Evolutionary conservation across 2,888 invertebrate genomes (phyloP).

Genomic region (Crossocerus cetratus): DNA sequence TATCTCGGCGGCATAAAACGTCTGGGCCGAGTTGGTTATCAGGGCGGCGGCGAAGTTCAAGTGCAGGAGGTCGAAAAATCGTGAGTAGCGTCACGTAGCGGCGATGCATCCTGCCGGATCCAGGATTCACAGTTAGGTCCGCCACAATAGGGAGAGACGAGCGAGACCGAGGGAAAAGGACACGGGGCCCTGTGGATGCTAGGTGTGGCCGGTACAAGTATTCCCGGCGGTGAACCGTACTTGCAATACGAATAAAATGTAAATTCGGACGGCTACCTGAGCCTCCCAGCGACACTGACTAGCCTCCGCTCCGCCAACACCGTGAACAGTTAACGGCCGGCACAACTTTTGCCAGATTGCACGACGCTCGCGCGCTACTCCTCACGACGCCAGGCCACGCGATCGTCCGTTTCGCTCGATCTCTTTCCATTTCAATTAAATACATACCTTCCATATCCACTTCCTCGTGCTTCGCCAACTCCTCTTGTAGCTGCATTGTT

Average conservation of each 20-base stretch:
- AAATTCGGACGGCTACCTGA: conserved; percentile 45
- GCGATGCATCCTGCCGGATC: conserved; percentile 7
- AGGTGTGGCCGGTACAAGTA: conserved; percentile 38
- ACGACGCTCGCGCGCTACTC: not conserved
- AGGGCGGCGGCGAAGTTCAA: not conserved
- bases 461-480: not conserved
- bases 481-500: too few relatives aligned
- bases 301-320: conserved; percentile 24
- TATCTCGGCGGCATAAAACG: too few relatives aligned
- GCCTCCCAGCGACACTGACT: conserved; percentile 18
- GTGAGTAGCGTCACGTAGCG: not conserved
- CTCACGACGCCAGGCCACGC: conserved; percentile 16
- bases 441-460: not conserved
- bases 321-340: conserved; percentile 35
- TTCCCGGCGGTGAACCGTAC: conserved; percentile 19
- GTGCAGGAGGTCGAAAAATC: conserved; percentile 1
- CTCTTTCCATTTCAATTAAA: conserved; percentile 19
- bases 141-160: conserved; percentile 6
- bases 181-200: not conserved
- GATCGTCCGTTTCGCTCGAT: conserved; percentile 20
- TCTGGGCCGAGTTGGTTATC: too few relatives aligned
- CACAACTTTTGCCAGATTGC: conserved; percentile 17
- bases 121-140: conserved; percentile 19
- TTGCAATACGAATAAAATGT: conserved; percentile 46
- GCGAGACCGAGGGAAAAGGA: conserved; percentile 15